Conservation (phyloP, 1,140 invertebrate species). For the Drosophila watanabei region DNA sequence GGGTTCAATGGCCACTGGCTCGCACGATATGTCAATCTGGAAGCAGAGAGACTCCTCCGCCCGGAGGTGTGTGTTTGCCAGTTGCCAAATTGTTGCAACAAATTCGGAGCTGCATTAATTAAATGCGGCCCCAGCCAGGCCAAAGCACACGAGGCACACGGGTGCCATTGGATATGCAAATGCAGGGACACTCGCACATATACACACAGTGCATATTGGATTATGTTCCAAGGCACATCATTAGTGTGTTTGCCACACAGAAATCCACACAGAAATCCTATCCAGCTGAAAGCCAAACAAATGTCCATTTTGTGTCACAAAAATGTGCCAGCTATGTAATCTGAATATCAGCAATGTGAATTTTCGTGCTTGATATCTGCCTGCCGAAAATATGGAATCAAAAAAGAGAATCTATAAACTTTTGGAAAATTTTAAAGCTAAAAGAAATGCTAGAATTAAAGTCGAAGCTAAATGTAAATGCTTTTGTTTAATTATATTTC, state of each 20-base stretch:
- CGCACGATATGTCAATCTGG: slow-evolving; percentile 49
- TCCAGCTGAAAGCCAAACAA: slow-evolving; percentile 4
- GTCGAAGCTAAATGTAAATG: not conserved
- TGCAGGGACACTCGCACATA: too few relatives aligned
- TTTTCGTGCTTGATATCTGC: not conserved
- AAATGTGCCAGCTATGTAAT: slow-evolving; percentile 1
- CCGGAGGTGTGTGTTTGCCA: slow-evolving; percentile 1
- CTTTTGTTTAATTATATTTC: too few relatives aligned
- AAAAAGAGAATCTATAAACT: not conserved
- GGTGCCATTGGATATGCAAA: slow-evolving; percentile 38
- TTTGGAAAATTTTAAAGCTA: too few relatives aligned
- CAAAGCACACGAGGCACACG: slow-evolving; percentile 10
- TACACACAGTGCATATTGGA: slow-evolving; percentile 25
- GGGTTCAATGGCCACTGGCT: slow-evolving; percentile 48
- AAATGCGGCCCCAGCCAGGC: slow-evolving; percentile 13
- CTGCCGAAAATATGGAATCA: not conserved
- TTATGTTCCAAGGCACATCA: slow-evolving; percentile 24
- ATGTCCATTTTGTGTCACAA: slow-evolving; percentile 8
- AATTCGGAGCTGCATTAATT: slow-evolving; percentile 43
- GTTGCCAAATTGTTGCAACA: slow-evolving; percentile 46
- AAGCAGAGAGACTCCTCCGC: not conserved
- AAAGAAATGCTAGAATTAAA: not conserved
- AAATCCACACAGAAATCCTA: slow-evolving; percentile 5
- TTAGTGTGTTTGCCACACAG: slow-evolving; percentile 16
- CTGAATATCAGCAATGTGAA: not conserved